Percentiles rank a stretch among this genome's conserved stretches.
phyloP scores from a whole-genome alignment of 2,888 invertebrate species.

The Chironomus tentans region DNA sequence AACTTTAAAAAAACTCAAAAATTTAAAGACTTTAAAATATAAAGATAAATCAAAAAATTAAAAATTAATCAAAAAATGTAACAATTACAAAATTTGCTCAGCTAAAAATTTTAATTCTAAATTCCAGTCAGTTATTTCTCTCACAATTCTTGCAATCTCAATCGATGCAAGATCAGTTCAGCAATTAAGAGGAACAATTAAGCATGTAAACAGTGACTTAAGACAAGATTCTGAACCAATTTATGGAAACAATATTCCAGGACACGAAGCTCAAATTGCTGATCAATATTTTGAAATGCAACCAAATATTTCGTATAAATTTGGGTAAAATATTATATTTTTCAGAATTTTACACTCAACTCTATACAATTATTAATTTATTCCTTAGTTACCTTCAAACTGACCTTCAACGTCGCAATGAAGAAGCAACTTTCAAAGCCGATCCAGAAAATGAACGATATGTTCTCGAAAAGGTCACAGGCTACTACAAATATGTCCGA shows the following conservation, averaged over 20 bases:
- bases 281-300: background rate
- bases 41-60: too few species aligned
- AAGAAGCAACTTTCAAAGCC: background rate
- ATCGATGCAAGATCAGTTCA: too few species aligned
- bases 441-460: background rate
- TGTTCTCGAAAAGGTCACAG: background rate
- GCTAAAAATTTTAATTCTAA: too few species aligned
- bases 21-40: too few species aligned
- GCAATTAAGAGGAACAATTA: too few species aligned
- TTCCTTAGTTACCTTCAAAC: background rate
- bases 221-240: too few species aligned
- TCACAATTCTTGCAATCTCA: too few species aligned
- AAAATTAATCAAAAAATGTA: too few species aligned
- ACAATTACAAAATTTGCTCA: too few species aligned
- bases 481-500: background rate
- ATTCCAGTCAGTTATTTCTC: too few species aligned
- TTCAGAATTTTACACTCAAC: background rate
- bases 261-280: background rate
- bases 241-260: background rate
- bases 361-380: background rate
- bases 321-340: background rate
- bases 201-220: too few species aligned
- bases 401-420: background rate
- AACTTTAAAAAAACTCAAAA: too few species aligned
- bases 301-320: background rate